Evolutionary conservation across 2,888 invertebrate genomes (phyloP), one percentile per base, ranked within the genome.

Genomic region (Zelleria hepariella): DNA sequence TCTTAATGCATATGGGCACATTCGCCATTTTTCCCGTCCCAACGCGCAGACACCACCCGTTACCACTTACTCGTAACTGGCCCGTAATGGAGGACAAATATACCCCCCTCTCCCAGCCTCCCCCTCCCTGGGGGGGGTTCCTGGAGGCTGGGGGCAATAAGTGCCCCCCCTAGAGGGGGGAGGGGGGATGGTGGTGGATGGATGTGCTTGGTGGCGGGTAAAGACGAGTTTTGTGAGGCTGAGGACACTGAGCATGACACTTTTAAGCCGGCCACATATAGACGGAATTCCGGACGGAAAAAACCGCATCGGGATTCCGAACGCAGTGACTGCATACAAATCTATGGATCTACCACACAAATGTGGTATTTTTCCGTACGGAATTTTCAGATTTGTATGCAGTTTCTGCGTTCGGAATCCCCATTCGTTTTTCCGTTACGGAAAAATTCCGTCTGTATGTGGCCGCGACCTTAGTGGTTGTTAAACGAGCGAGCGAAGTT

Each of bases 41-140:
- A 62, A 62, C 15, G 10, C 10, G 32, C 32, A 42, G 32, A 42
- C 32, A 60, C 63, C 60, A 52, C 59, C 64, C 61, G 68, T 66
- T 66, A 66, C 61, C 61, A 59, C 62, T 53, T 63, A 62, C 62
- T 64, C 66, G 67, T 73, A 75, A 75, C 71, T 72, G 71, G 67
- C 64, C 65, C 55, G 70, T 76, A 76, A 76, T 77, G 69, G 72
- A 68, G 72, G 66, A 61, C 69, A 70, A 71, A 69, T 67, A 66
- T 59, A 64, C 65, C 65, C 65, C 61, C 63, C 53, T 60, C 57
- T 47, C 60, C 58, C 52, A 32, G 2, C 53, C 62, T 51, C 55
- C 58, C 59, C n/a, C 62, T 58, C 48, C 48, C 20, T 21, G 56
- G 15, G 25, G 25, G 26, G 10, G 54, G 59, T 55, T 58, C 62